Percentiles rank a stretch among this genome's conserved stretches.
phyloP scores from a whole-genome alignment of 1,140 invertebrate species.

The Ylistrum balloti region DNA sequence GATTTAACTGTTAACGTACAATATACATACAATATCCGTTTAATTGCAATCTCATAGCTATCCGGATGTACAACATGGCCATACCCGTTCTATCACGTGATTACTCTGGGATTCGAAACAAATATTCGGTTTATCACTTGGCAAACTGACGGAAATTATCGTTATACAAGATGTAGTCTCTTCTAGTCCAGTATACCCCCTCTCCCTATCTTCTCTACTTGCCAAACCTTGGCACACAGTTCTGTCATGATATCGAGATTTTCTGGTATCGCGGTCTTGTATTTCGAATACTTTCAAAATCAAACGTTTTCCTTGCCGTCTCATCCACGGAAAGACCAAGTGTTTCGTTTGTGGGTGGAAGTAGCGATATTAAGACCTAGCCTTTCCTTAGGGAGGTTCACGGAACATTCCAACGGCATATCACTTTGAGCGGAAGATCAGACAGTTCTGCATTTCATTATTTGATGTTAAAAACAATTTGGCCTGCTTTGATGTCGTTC shows the following conservation, averaged over 20 bases:
- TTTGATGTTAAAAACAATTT: constrained; percentile 30
- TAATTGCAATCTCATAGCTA: too few species aligned
- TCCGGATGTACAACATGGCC: too few species aligned
- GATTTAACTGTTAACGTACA: too few species aligned
- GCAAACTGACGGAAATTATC: too few species aligned
- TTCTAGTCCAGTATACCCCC: too few species aligned
- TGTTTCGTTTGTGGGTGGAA: neutral
- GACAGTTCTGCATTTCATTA: constrained; percentile 27
- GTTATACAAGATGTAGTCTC: too few species aligned
- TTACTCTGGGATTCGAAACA: too few species aligned
- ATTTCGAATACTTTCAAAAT: constrained; percentile 28
- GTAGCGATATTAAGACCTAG: constrained; percentile 9
- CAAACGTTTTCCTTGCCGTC: neutral
- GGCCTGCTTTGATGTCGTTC: neutral
- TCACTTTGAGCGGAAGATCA: neutral
- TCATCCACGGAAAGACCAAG: neutral
- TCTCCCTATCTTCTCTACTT: too few species aligned
- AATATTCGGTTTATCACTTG: too few species aligned
- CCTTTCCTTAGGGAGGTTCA: constrained; percentile 14
- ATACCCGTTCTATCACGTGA: too few species aligned
- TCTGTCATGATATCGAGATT: neutral
- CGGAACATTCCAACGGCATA: neutral
- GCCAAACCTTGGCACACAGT: neutral
- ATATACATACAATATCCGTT: too few species aligned
- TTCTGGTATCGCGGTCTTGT: neutral